phyloP scores from a whole-genome alignment of 2,113 vertebrate species.

The Scortum barcoo region DNA sequence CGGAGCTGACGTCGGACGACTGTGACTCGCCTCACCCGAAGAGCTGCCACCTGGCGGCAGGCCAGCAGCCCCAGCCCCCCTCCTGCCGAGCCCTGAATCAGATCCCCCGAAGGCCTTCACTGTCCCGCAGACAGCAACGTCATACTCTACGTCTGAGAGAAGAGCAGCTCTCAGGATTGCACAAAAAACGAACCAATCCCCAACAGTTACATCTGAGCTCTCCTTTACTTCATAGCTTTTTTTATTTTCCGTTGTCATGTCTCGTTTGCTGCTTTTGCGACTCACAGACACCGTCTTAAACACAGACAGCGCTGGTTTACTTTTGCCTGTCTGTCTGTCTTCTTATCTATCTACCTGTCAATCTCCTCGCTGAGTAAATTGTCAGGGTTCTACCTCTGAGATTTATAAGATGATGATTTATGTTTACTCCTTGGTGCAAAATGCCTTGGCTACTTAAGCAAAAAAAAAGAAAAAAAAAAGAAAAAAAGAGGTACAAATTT shows the following conservation, averaged over 20 bases:
- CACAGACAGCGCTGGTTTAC: conserved; percentile 57
- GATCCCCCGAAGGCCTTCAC: conserved; percentile 83
- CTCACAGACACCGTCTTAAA: conserved; percentile 57
- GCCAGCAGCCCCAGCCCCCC: conserved; percentile 61
- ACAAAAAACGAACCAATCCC: conserved; percentile 46
- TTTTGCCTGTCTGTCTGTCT: conserved; percentile 63
- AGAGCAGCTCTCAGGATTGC: conserved; percentile 60
- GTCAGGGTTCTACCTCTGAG: conserved; percentile 86
- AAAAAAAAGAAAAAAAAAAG: conserved; percentile 60
- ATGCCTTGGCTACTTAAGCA: conserved; percentile 85
- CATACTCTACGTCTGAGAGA: conserved; percentile 84
- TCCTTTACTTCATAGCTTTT: conserved; percentile 19
- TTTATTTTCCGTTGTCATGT: conserved; percentile 9
- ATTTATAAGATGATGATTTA: conserved; percentile 77
- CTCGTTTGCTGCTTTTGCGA: conserved; percentile 55
- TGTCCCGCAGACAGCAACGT: conserved; percentile 82
- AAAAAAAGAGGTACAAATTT: conserved; percentile 62
- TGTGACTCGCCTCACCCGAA: conserved; percentile 90
- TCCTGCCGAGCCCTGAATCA: conserved; percentile 79
- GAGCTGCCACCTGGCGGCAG: conserved; percentile 56
- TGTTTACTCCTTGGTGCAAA: conserved; percentile 84
- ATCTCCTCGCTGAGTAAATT: conserved; percentile 65
- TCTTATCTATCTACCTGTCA: conserved; percentile 74
- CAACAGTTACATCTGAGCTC: conserved; percentile 5
- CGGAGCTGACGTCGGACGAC: conserved; percentile 96